Evolutionary conservation across 2,797 vertebrate species (phyloP), one percentile per base, ranked within the genome.

Genomic region (Oryzias dopingdopingensis): DNA sequence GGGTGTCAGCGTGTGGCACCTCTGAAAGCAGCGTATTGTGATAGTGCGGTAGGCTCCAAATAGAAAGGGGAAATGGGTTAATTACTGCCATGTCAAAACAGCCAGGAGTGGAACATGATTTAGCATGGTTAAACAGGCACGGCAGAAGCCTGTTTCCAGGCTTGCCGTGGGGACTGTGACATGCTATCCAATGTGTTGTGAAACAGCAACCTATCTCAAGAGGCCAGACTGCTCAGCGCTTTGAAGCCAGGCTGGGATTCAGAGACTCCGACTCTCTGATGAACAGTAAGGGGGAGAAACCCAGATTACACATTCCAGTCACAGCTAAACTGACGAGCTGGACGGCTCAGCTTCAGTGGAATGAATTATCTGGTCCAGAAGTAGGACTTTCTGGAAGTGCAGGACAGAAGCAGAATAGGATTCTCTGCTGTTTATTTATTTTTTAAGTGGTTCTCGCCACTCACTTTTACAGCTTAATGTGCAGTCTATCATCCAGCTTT

Each of bases 21-120:
- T 56, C 54, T 52, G 42, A 63, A 62, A 60, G 74, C 65, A 18
- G 3, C 45, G 15, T 56, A 68, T 70, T 60, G 62, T 10, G 45
- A 72, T 62, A 23, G 63, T 70, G 58, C 4, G 29, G 50, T 43
- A 52, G 60, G 66, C 69, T 52, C 22, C 54, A 59, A 75, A 76
- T 67, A 76, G 79, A 66, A 61, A 42, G 44, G 59, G 74, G 70
- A 70, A 60, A 78, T 69, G 60, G 73, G 70, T 76, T 85, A 84
- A 87, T 88, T 84, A 84, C 67, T 13, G 47, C 66, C 60, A 74
- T 71, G 62, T 82, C 70, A 52, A 68, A 82, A 76, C 70, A 58
- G 70, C 75, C 81, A 53, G 58, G 78, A 83, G 83, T 75, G 53
- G 14, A 77, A 65, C 59, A 50, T 70, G 79, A 76, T 63, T 79